Conservation (phyloP, 2,797 vertebrate species). For the Erpetoichthys calabaricus region DNA sequence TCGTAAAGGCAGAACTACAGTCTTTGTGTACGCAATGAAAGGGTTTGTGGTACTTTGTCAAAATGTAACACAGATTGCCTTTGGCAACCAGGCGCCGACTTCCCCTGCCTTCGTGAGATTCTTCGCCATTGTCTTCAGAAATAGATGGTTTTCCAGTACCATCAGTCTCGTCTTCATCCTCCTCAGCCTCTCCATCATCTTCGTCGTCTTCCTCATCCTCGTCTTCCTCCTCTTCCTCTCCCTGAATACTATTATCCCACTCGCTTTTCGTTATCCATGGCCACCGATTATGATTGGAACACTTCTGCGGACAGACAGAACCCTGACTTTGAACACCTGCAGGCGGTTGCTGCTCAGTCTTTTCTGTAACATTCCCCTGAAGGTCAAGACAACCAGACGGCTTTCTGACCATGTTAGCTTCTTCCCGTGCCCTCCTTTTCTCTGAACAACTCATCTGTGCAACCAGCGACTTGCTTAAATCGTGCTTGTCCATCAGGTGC, state of each 20-base stretch:
- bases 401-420: no score
- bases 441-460: slow-evolving; percentile 48
- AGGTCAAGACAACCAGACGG: no score
- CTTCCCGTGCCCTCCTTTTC: slow-evolving; percentile 26
- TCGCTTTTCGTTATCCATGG: no score
- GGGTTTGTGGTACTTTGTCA: slow-evolving; percentile 83
- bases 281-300: no score
- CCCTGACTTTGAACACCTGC: no score
- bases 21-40: slow-evolving; percentile 90
- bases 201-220: slow-evolving; percentile 30
- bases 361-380: slow-evolving; percentile 13
- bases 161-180: slow-evolving; percentile 42
- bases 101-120: slow-evolving; percentile 58
- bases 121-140: slow-evolving; percentile 32
- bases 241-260: slow-evolving; percentile 9
- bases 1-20: slow-evolving; percentile 79
- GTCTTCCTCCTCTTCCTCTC: slow-evolving; percentile 7
- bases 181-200: slow-evolving; percentile 44
- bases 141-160: slow-evolving; percentile 32
- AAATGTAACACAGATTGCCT: slow-evolving; percentile 79
- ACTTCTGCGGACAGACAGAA: no score
- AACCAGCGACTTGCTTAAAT: slow-evolving; percentile 48
- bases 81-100: slow-evolving; percentile 76
- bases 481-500: slow-evolving; percentile 74
- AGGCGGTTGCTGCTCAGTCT: slow-evolving; percentile 1